These are phyloP conservation scores for Schizopygopsis pylzovi DNA, from an alignment of 2,797 vertebrate species.

Conservation along the genomic window DNA sequence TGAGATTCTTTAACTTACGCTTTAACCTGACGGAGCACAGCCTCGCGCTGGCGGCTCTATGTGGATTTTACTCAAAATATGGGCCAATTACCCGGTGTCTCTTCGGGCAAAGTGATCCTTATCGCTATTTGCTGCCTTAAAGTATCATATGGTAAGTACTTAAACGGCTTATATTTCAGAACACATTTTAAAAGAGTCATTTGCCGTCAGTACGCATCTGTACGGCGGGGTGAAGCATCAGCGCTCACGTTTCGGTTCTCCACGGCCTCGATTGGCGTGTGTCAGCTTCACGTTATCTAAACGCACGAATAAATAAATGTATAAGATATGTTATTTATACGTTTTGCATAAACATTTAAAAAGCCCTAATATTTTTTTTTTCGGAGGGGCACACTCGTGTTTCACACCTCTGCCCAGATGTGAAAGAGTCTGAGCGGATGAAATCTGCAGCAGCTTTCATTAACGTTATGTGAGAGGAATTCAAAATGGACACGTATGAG, in stretches of 20 bases:
- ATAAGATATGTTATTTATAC: too few relatives aligned
- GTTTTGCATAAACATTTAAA: not conserved
- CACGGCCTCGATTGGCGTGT: slow-evolving; percentile 23
- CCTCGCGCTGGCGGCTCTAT: slow-evolving; percentile 80
- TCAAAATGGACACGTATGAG: slow-evolving; percentile 73
- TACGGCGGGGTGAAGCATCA: slow-evolving; percentile 65
- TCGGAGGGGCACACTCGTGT: not conserved
- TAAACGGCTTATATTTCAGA: not conserved
- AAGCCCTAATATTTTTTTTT: not conserved
- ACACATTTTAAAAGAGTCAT: not conserved
- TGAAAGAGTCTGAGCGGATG: slow-evolving; percentile 26
- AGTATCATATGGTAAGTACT: slow-evolving; percentile 75
- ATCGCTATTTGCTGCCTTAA: slow-evolving; percentile 71
- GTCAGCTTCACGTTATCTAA: slow-evolving; percentile 5
- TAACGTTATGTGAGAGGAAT: slow-evolving; percentile 48
- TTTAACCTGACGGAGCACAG: slow-evolving; percentile 69
- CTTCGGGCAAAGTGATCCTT: slow-evolving; percentile 72
- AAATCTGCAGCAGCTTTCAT: not conserved
- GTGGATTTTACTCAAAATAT: slow-evolving; percentile 84
- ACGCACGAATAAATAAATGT: not conserved
- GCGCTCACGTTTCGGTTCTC: slow-evolving; percentile 38
- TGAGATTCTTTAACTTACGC: slow-evolving; percentile 61
- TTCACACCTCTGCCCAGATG: slow-evolving; percentile 63
- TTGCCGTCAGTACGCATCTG: slow-evolving; percentile 55
- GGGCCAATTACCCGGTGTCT: slow-evolving; percentile 77